A percentile compares a stretch with the other conserved stretches of the same genome.
Evolutionary conservation across 2,113 vertebrate genomes (phyloP).

Genomic region (Myotis yumanensis): DNA sequence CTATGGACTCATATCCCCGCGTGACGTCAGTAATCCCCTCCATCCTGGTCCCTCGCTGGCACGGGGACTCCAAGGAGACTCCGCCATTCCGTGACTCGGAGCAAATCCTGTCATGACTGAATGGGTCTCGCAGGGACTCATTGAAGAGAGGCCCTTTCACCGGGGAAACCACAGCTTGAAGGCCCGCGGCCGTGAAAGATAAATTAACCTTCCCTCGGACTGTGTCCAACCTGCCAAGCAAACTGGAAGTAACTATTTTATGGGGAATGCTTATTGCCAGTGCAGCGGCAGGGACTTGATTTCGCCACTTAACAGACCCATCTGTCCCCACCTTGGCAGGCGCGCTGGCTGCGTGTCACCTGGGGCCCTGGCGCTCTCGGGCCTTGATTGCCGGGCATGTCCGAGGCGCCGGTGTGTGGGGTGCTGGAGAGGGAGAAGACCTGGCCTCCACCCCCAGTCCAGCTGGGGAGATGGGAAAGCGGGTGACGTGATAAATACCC

Average conservation of each 20-base stretch:
- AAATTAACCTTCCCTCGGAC: slow-evolving; percentile 70
- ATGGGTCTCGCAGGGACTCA: slow-evolving; percentile 64
- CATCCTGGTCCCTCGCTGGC: not conserved
- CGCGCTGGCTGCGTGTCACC: slow-evolving; percentile 57
- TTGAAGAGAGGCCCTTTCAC: slow-evolving; percentile 62
- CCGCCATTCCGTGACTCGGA: slow-evolving; percentile 25
- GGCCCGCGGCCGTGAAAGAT: slow-evolving; percentile 73
- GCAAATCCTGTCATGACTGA: slow-evolving; percentile 65
- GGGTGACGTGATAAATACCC: not conserved
- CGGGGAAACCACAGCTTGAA: slow-evolving; percentile 65
- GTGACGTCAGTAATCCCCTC: not conserved
- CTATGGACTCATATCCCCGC: not conserved
- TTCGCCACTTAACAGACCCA: slow-evolving; percentile 80
- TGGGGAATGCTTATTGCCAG: slow-evolving; percentile 74
- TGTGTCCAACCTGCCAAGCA: slow-evolving; percentile 72
- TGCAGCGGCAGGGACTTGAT: slow-evolving; percentile 77
- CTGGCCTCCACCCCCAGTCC: not conserved
- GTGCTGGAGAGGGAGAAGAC: not conserved
- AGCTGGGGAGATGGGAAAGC: not conserved
- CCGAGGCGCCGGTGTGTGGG: not conserved
- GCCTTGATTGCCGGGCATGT: slow-evolving; percentile 40
- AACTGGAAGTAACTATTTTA: slow-evolving; percentile 80
- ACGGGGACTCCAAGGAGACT: slow-evolving; percentile 30
- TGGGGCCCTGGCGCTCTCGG: slow-evolving; percentile 52
- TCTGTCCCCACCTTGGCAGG: slow-evolving; percentile 80